Evolutionary conservation across 2,888 invertebrate genomes (phyloP), one percentile per base, ranked within the genome.

Genomic region (Oligia fasciuncula): DNA sequence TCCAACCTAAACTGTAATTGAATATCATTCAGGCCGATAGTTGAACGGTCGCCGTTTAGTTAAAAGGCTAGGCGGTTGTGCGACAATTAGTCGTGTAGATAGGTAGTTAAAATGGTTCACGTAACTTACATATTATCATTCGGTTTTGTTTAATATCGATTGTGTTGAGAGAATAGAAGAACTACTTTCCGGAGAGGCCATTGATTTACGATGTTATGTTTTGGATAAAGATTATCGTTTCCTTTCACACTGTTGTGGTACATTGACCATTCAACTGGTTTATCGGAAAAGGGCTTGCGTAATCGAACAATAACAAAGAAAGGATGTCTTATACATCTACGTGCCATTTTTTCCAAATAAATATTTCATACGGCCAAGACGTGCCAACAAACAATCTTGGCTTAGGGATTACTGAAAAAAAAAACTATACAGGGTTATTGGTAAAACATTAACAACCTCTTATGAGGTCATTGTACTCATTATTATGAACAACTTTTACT

Each of bases 261-360:
- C 19, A 29, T 66, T 51, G 35, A 54, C 19, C 40, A 67, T 76
- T 74, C 67, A 76, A 40, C 85, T 75, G 80, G 79, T 79, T 85
- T 89, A 91, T 91, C 90, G 91, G 86, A 91, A 89, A 90, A 90
- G 86, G 86, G 66, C 81, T 84, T 72, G 75, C 23, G 51, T 54
- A 23, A 75, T 13, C 29, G 11, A 76, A 62, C 14, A 11, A 35
- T 40, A 65, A 66, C 14, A 57, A 77, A 54, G 8, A 62, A 72
- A 57, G 29, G 1, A 68, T 29, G 35, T 35, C 29, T 29, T 40
- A 5, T 40, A 40, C 40, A 40, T 40, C 40, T 40, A 40, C 40
- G 40, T 40, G 40, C 40, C 40, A 40, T 40, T 40, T 40, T 40
- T 40, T 40, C 40, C 40, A 40, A 40, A 40, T 40, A 40, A 40